Evolutionary conservation across 2,888 invertebrate species (phyloP).

Genomic region (Amiota mariae): DNA sequence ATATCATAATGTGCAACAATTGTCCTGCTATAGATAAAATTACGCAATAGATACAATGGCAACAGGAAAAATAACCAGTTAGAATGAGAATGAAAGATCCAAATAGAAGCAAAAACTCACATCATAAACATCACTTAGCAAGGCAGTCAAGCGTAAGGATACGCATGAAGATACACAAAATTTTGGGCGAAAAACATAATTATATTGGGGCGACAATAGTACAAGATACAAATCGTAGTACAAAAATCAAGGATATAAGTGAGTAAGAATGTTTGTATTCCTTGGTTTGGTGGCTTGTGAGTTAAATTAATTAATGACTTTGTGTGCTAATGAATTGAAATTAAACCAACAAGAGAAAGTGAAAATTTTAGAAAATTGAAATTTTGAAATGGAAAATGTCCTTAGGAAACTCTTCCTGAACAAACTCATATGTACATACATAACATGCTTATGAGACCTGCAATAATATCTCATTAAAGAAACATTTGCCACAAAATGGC

Average conservation of each 20-base stretch:
- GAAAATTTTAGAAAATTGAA: not conserved
- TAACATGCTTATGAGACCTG: too few species aligned
- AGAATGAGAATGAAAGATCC: not conserved
- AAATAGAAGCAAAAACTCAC: not conserved
- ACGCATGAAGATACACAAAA: not conserved
- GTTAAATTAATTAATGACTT: constrained; percentile 29
- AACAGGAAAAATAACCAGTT: not conserved
- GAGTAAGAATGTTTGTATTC: too few species aligned
- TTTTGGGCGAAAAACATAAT: too few species aligned
- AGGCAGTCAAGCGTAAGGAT: constrained; percentile 46
- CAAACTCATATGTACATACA: too few species aligned
- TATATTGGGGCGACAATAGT: too few species aligned
- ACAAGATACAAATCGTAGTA: not conserved
- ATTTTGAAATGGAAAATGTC: too few species aligned
- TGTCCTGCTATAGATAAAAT: constrained; percentile 8
- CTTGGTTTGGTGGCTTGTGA: not conserved
- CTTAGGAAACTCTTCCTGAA: too few species aligned
- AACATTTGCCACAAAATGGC: constrained; percentile 60
- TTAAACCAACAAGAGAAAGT: not conserved
- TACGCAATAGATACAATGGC: constrained; percentile 5
- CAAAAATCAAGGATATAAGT: too few species aligned
- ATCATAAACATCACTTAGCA: not conserved
- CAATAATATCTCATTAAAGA: constrained; percentile 51
- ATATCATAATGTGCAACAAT: constrained; percentile 57
- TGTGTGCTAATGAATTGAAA: constrained; percentile 23